A percentile compares a stretch with the other conserved stretches of the same genome.
Conservation (phyloP, 1,140 invertebrate genomes). For the Drosophila miranda region DNA sequence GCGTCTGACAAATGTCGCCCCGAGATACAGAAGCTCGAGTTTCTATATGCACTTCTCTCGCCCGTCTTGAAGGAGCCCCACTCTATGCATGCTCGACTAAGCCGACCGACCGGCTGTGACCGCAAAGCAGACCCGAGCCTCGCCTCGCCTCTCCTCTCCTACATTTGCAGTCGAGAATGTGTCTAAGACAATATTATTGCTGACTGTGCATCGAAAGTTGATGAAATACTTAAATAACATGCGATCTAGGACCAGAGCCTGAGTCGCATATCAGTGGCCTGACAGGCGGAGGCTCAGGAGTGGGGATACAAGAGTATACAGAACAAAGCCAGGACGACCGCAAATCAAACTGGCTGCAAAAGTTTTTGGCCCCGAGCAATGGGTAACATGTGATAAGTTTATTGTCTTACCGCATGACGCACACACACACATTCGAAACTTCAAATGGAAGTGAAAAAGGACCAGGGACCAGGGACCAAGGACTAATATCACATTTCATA, state of each 20-base stretch:
- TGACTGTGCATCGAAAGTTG: conserved; percentile 59
- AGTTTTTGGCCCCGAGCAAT: conserved; percentile 60
- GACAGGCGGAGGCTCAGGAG: conserved; percentile 46
- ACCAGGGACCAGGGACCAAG: conserved; percentile 20
- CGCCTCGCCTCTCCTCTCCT: not conserved
- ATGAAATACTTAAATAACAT: conserved; percentile 59
- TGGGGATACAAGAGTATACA: conserved; percentile 5
- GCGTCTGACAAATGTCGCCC: conserved; percentile 66
- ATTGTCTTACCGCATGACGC: conserved; percentile 73
- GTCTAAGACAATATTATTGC: conserved; percentile 75
- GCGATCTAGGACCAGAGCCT: conserved; percentile 16
- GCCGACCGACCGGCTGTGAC: conserved; percentile 38
- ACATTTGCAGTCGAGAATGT: conserved; percentile 50
- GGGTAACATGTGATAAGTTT: conserved; percentile 78
- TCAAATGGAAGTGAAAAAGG: conserved; percentile 41
- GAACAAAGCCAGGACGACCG: conserved; percentile 50
- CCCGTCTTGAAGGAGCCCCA: conserved; percentile 25
- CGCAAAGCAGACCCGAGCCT: conserved; percentile 29
- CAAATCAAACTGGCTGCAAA: conserved; percentile 75
- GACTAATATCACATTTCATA: conserved; percentile 69
- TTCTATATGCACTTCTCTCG: conserved; percentile 48
- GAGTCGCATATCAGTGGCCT: conserved; percentile 70
- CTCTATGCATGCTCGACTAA: conserved; percentile 32
- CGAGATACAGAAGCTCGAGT: conserved; percentile 35
- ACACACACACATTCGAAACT: conserved; percentile 11